Evolutionary conservation across 2,113 vertebrate species (phyloP).

Genomic region (Apteryx mantelli): DNA sequence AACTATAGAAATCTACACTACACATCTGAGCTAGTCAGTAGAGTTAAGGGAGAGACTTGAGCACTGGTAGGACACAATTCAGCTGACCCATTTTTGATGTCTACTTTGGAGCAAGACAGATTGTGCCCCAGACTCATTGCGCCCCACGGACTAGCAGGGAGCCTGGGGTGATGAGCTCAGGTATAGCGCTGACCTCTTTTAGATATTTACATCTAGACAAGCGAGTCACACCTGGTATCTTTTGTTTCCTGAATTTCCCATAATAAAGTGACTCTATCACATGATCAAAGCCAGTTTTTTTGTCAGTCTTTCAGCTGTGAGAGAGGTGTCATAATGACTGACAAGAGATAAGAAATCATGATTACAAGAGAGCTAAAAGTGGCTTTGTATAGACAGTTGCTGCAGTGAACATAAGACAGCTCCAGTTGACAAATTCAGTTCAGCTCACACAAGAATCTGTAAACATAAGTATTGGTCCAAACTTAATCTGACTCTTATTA

Average conservation of each 20-base stretch:
- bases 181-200: constrained; percentile 29
- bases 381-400: constrained; percentile 4
- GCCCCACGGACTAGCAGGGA: neutral
- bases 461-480: constrained; percentile 39
- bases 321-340: constrained; percentile 5
- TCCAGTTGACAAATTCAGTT: constrained; percentile 49
- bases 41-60: neutral
- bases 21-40: neutral
- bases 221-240: neutral
- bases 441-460: constrained; percentile 30
- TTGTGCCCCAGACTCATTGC: neutral
- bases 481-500: neutral
- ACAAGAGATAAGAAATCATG: neutral
- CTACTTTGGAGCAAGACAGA: neutral
- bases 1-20: neutral
- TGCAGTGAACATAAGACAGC: neutral
- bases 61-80: neutral
- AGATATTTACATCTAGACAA: neutral
- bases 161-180: neutral
- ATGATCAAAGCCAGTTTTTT: constrained; percentile 19
- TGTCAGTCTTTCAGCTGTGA: neutral
- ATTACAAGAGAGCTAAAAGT: constrained; percentile 6
- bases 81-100: neutral
- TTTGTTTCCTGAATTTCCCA: neutral
- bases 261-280: neutral